A percentile compares a stretch with the other conserved stretches of the same genome.
Evolutionary conservation across 2,888 invertebrate genomes (phyloP).

Genomic region (Imbricaverruca yamaguchii): DNA sequence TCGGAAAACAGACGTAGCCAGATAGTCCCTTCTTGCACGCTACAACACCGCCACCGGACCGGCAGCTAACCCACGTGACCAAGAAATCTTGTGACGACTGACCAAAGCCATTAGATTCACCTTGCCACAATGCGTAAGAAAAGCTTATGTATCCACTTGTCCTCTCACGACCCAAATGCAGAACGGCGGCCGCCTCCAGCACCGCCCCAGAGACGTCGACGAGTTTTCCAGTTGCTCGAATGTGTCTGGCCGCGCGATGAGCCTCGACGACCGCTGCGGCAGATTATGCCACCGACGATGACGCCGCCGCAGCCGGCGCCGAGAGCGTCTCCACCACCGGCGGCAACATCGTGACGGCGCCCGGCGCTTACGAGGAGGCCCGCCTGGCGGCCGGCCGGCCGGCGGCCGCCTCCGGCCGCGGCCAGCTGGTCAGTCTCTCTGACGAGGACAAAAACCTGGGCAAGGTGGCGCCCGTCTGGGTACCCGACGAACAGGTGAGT

Average conservation of each 20-base stretch:
- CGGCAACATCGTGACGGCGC: slow-evolving; percentile 32
- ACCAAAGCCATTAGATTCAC: too few relatives aligned
- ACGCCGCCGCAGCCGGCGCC: not conserved
- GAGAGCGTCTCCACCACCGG: slow-evolving; percentile 14
- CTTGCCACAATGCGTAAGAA: too few relatives aligned
- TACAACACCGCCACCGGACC: too few relatives aligned
- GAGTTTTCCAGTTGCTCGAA: too few relatives aligned
- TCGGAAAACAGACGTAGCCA: too few relatives aligned
- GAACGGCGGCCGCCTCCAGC: not conserved
- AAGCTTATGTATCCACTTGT: not conserved
- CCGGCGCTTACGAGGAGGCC: slow-evolving; percentile 30
- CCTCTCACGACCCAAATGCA: not conserved
- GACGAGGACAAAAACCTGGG: slow-evolving; percentile 47
- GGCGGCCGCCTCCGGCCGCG: slow-evolving; percentile 12
- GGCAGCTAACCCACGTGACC: too few relatives aligned
- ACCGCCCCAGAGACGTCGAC: not conserved
- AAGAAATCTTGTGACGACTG: too few relatives aligned
- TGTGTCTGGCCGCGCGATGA: too few relatives aligned
- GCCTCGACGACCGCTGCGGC: not conserved
- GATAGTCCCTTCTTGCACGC: too few relatives aligned
- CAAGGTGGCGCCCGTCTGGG: slow-evolving; percentile 72
- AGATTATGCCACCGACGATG: not conserved
- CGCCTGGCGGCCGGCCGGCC: slow-evolving; percentile 24
- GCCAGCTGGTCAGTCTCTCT: slow-evolving; percentile 5
- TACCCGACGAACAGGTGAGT: slow-evolving; percentile 62